A percentile compares a stretch with the other conserved stretches of the same genome.
phyloP scores from a whole-genome alignment of 2,113 vertebrate genomes.

The Ptilonorhynchus violaceus region DNA sequence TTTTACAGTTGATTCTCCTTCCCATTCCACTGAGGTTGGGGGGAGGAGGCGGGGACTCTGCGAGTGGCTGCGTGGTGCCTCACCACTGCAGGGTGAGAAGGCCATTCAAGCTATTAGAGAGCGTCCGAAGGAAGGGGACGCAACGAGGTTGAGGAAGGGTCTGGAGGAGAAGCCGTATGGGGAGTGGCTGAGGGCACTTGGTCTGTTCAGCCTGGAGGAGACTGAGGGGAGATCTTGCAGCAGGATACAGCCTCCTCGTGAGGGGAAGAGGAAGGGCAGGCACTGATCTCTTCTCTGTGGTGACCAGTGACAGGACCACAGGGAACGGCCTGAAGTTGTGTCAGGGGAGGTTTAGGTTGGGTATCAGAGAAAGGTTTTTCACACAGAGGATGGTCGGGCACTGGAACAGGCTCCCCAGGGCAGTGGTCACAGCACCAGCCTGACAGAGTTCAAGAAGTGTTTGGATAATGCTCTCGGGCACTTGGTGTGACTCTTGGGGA shows the following conservation, averaged over 20 bases:
- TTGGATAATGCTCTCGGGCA: background rate
- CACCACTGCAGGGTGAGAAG: background rate
- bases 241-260: background rate
- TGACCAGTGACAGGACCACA: background rate
- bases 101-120: background rate
- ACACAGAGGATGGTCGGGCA: background rate
- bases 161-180: background rate
- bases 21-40: rapidly evolving
- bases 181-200: background rate
- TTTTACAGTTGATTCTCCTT: background rate
- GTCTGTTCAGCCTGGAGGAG: background rate
- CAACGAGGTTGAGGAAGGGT: background rate
- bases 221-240: background rate
- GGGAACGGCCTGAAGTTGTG: background rate
- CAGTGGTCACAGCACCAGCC: background rate
- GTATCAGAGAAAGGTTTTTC: background rate
- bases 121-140: background rate
- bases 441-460: background rate
- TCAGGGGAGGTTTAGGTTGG: background rate
- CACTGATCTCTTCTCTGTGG: background rate
- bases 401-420: background rate
- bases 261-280: too few species aligned
- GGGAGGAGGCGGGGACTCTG: too few species aligned
- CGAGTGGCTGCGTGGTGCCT: background rate
- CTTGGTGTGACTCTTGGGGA: background rate